Conservation (phyloP, 2,797 vertebrate species). For the Decapterus maruadsi region DNA sequence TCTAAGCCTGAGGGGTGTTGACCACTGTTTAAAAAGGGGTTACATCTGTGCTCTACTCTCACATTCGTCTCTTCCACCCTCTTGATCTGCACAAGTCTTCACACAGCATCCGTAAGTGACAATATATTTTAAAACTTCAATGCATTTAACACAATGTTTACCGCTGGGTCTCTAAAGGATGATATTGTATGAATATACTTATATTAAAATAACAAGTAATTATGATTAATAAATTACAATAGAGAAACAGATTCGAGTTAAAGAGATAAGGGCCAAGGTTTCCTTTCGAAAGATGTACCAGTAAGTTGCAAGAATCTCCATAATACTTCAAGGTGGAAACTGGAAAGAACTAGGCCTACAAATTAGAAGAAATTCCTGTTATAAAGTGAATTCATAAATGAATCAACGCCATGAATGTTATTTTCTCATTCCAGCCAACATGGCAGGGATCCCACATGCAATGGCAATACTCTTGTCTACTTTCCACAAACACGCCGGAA, state of each 20-base stretch:
- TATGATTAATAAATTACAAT: neutral
- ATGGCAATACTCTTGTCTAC: rapidly evolving
- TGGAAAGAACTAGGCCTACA: too few relatives aligned
- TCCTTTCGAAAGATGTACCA: too few relatives aligned
- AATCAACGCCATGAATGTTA: neutral
- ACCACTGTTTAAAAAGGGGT: constrained; percentile 26
- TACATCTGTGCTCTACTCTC: neutral
- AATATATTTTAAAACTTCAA: neutral
- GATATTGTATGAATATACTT: neutral
- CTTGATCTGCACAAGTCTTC: neutral
- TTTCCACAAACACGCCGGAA: constrained; percentile 66
- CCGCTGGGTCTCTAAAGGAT: neutral
- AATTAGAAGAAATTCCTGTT: neutral
- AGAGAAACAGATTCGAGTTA: too few relatives aligned
- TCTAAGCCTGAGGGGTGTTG: constrained; percentile 8
- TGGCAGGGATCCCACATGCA: rapidly evolving
- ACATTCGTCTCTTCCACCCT: neutral
- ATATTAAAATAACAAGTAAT: neutral
- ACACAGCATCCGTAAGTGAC: constrained; percentile 43
- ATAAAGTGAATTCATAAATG: neutral
- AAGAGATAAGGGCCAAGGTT: neutral
- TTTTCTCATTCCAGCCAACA: constrained; percentile 43
- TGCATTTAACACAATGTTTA: neutral
- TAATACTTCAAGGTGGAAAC: too few relatives aligned
- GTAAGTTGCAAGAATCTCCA: too few relatives aligned